Percentiles rank a stretch among this genome's conserved stretches.
Evolutionary conservation across 2,113 vertebrate species (phyloP).

Genomic region (Ameiurus melas): DNA sequence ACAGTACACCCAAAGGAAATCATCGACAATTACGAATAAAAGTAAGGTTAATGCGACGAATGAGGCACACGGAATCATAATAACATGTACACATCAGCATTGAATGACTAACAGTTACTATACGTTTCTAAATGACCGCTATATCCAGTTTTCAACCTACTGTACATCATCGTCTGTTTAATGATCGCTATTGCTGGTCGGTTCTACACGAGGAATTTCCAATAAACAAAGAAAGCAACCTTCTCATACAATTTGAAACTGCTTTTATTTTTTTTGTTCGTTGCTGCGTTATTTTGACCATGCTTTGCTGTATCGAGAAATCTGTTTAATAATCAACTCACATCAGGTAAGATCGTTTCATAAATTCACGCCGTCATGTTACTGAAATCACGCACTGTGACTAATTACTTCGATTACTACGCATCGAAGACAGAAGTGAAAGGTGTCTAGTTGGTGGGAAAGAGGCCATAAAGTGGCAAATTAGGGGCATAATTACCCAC

Average conservation of each 20-base stretch:
- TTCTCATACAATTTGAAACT: background rate
- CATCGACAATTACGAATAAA: conserved; percentile 6
- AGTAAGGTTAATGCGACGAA: conserved; percentile 13
- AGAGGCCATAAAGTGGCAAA: conserved; percentile 36
- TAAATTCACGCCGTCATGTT: background rate
- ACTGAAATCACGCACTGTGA: background rate
- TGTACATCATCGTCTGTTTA: background rate
- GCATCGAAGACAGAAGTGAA: conserved; percentile 13
- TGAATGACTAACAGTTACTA: background rate
- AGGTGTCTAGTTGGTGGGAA: conserved; percentile 18
- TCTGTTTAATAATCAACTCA: background rate
- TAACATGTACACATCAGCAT: background rate
- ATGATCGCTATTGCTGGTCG: background rate
- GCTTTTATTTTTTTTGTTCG: background rate
- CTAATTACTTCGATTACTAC: conserved; percentile 13
- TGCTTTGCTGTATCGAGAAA: background rate
- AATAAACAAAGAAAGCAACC: background rate
- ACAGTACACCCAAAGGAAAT: conserved; percentile 8
- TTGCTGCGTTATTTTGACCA: too few species aligned
- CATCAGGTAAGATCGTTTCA: background rate
- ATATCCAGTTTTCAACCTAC: background rate
- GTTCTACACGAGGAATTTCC: background rate
- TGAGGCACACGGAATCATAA: background rate
- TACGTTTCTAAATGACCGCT: background rate
- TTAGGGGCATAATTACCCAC: conserved; percentile 38